phyloP scores from a whole-genome alignment of 2,113 vertebrate species.

The Anguilla japonica region DNA sequence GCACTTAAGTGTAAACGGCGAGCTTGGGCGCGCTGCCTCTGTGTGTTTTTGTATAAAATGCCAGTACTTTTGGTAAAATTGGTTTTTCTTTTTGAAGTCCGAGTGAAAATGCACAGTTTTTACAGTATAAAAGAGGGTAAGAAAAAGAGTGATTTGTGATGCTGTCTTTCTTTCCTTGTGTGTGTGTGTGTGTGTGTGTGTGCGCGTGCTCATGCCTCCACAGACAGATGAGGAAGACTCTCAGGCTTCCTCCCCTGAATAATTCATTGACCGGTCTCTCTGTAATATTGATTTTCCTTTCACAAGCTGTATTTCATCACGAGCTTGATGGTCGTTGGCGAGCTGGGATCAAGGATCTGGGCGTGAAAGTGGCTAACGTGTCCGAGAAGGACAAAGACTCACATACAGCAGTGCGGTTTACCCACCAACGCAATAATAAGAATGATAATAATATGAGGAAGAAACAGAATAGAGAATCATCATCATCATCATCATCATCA shows the following conservation, averaged over 20 bases:
- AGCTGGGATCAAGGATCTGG: background rate
- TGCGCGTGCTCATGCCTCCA: background rate
- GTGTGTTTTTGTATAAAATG: constrained; percentile 22
- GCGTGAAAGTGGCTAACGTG: background rate
- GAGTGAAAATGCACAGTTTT: constrained; percentile 45
- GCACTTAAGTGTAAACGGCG: constrained; percentile 57
- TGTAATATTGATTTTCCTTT: constrained; percentile 17
- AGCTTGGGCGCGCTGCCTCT: constrained; percentile 29
- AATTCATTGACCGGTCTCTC: constrained; percentile 20
- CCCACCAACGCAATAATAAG: background rate
- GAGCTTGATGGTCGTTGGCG: background rate
- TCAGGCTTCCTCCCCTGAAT: background rate
- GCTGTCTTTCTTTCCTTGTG: constrained; percentile 1
- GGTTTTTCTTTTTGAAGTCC: constrained; percentile 31
- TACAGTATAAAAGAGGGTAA: constrained; percentile 41
- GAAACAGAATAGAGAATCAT: background rate
- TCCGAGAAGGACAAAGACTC: background rate
- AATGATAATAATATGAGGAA: background rate
- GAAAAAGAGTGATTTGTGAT: constrained; percentile 20
- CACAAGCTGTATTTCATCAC: background rate
- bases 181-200: no score
- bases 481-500: no score
- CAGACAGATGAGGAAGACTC: background rate
- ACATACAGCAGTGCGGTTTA: background rate
- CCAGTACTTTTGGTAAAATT: constrained; percentile 15